Evolutionary conservation across 2,888 invertebrate species (phyloP).

Genomic region (Caenorhabditis afra): DNA sequence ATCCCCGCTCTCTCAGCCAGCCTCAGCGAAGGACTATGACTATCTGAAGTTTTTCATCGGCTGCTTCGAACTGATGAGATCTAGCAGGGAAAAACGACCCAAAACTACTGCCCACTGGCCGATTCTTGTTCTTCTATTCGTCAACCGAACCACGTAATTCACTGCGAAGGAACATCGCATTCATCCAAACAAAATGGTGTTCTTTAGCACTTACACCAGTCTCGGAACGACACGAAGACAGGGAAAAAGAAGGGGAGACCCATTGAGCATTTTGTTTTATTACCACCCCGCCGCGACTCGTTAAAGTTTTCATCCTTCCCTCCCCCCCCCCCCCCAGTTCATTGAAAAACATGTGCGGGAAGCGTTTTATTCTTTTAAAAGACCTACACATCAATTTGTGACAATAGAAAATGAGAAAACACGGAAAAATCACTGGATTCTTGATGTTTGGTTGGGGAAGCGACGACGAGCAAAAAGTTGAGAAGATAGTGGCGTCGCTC

Average conservation of each 20-base stretch:
- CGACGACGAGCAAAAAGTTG: constrained; percentile 27
- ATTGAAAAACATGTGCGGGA: constrained; percentile 36
- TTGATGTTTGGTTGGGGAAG: constrained; percentile 36
- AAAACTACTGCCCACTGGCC: constrained; percentile 13
- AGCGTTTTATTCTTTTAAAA: constrained; percentile 4
- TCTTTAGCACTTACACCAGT: constrained; percentile 1
- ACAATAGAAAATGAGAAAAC: too few species aligned
- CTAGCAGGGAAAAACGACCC: constrained; percentile 29
- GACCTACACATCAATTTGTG: background rate
- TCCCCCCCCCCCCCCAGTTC: too few species aligned
- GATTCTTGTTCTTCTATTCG: constrained; percentile 39
- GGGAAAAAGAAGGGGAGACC: background rate
- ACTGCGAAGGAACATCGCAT: constrained; percentile 31
- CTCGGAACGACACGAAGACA: background rate
- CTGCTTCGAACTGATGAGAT: constrained; percentile 44
- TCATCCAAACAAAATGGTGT: constrained; percentile 17
- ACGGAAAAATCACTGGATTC: constrained; percentile 9
- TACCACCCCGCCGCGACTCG: constrained; percentile 25
- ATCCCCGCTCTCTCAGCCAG: constrained; percentile 8
- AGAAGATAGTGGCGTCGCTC: constrained; percentile 34
- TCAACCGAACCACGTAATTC: constrained; percentile 41
- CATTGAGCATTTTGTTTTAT: constrained; percentile 47
- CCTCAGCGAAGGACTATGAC: constrained; percentile 22
- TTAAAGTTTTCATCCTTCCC: constrained; percentile 30
- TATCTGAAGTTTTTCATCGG: constrained; percentile 64